Evolutionary conservation across 1,140 invertebrate species (phyloP), one percentile per base, ranked within the genome.

Genomic region (Phymastichus coffea): DNA sequence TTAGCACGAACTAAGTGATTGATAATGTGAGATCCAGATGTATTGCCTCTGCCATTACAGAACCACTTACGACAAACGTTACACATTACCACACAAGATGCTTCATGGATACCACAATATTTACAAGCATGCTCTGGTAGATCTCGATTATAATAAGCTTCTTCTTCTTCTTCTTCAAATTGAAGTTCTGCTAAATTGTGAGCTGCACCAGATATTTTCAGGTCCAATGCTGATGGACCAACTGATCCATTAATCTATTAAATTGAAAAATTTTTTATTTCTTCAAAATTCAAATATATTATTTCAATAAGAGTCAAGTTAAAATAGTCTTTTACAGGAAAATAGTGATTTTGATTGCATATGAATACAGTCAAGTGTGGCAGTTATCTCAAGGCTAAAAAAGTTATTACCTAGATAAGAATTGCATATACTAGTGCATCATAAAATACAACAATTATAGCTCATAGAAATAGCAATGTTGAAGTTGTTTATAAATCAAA

Each of bases 31-130:
- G 96, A 98, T 2, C 97, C 97, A 14, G 95, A 96, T 3, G 97
- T 99, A 73, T 95, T 97, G 3, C 97, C 97, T 65, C 96, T 85
- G 6, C 96, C 96, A 85, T 99, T 99, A 76, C 98, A 99, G 75
- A 99, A 99, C 98, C 98, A 99, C 76, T 98, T 98, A 68, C 97
- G 96, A 73, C 97, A 99, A 37, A 94, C 86, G 76, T 98, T 98
- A 77, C 98, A 99, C 88, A 95, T 94, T 19, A 99, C 95, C 28
- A 99, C 97, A 66, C 93, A 97, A 57, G 91, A 88, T 2, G 97
- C 96, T 75, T 99, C 98, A 81, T 98, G 95, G 65, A 99, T 97
- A 44, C 97, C 97, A 81, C 98, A 99, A 74, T 99, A 98, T 83
- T 95, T 94, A 83, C 96, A 99, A 0, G 95, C 95, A 86, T 97